These are phyloP conservation scores for Crocodylus rhombifer DNA, from an alignment of 2,797 vertebrate genomes.

Conservation along the genomic window DNA sequence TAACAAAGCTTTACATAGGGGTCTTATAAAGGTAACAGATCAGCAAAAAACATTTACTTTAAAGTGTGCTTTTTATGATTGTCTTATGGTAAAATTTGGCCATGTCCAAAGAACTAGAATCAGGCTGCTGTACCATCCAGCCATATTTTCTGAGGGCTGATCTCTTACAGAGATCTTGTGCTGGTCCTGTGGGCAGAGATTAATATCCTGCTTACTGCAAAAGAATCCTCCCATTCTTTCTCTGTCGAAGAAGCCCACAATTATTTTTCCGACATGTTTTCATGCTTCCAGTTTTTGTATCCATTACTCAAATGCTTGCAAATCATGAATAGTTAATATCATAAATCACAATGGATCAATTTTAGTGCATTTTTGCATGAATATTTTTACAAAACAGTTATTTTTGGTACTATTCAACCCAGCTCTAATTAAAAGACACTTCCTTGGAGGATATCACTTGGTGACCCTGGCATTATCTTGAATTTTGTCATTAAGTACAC, in stretches of 20 bases:
- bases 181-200: constrained; percentile 58
- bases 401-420: neutral
- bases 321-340: constrained; percentile 36
- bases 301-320: constrained; percentile 28
- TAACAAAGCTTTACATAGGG: constrained; percentile 49
- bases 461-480: neutral
- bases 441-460: neutral
- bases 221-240: constrained; percentile 44
- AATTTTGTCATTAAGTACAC: neutral
- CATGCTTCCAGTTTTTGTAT: constrained; percentile 54
- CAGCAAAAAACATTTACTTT: constrained; percentile 45
- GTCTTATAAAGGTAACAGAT: constrained; percentile 63
- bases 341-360: neutral
- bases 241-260: constrained; percentile 16
- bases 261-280: constrained; percentile 38
- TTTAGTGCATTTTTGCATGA: neutral
- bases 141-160: neutral
- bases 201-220: constrained; percentile 49
- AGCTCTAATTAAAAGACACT: constrained; percentile 32
- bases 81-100: constrained; percentile 63
- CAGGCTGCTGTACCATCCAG: constrained; percentile 16
- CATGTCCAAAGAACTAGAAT: constrained; percentile 58
- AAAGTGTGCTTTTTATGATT: constrained; percentile 70
- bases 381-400: neutral
- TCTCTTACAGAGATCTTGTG: neutral